Percentiles rank a stretch among this genome's conserved stretches.
Conservation (phyloP, 2,113 vertebrate genomes). For the Calidris pugnax region DNA sequence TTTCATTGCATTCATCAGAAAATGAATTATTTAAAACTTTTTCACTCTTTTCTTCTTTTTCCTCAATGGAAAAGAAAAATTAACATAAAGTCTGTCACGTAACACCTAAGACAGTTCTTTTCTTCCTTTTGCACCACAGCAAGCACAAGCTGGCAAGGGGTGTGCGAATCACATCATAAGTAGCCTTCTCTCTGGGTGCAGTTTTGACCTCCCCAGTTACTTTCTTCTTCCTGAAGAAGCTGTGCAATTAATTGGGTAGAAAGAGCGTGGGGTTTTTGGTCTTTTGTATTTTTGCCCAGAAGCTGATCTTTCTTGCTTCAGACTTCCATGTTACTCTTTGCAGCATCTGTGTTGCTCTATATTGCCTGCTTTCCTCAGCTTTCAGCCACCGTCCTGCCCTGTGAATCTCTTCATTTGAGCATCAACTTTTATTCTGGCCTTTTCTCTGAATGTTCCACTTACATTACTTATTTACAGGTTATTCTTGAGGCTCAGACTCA, state of each 20-base stretch:
- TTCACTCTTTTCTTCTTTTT: not conserved
- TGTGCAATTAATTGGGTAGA: not conserved
- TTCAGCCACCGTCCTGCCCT: not conserved
- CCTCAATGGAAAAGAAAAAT: not conserved
- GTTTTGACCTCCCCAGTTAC: not conserved
- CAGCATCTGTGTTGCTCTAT: not conserved
- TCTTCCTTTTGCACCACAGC: not conserved
- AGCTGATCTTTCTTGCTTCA: not conserved
- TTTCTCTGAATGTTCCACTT: not conserved
- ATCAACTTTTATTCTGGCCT: not conserved
- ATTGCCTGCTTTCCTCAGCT: not conserved
- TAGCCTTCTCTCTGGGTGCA: not conserved
- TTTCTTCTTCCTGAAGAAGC: not conserved
- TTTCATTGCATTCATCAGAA: not conserved
- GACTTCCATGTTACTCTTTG: not conserved
- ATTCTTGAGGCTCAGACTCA: not conserved
- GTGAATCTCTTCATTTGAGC: not conserved
- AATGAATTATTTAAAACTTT: not conserved
- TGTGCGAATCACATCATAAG: not conserved
- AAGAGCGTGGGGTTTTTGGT: rapidly evolving
- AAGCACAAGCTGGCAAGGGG: not conserved
- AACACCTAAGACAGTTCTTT: not conserved
- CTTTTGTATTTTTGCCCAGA: not conserved
- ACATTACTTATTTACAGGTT: not conserved
- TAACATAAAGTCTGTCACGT: not conserved